Conservation (phyloP, 1,140 invertebrate species). For the Acromyrmex echinatior region DNA sequence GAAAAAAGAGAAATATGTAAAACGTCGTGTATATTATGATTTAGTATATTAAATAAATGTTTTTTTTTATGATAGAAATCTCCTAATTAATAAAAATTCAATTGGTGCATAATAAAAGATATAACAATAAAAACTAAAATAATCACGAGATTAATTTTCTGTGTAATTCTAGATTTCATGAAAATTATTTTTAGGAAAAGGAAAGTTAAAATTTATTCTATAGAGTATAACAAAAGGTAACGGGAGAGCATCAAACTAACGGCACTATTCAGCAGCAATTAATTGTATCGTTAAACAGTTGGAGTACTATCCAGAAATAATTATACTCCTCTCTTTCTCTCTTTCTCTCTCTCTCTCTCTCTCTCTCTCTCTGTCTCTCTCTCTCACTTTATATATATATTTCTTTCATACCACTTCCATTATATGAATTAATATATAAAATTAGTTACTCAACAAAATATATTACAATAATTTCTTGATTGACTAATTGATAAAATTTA, state of each 20-base stretch:
- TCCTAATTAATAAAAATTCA: not conserved
- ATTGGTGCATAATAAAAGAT: not conserved
- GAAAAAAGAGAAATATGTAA: not conserved
- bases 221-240: constrained; percentile 5
- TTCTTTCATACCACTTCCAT: not conserved
- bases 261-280: constrained; percentile 34
- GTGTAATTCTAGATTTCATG: not conserved
- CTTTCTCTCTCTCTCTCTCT: constrained; percentile 1
- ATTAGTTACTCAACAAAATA: constrained; percentile 36
- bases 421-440: constrained; percentile 51
- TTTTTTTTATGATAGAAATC: not conserved
- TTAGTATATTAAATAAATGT: not conserved
- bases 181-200: constrained; percentile 20
- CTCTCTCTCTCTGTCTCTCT: constrained; percentile 8
- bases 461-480: constrained; percentile 26
- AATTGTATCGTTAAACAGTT: constrained; percentile 51
- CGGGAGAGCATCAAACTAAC: not conserved
- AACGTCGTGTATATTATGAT: not conserved
- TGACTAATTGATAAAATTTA: not conserved
- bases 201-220: not conserved
- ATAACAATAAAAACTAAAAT: not conserved
- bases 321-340: constrained; percentile 7
- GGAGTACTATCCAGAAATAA: constrained; percentile 16
- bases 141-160: not conserved
- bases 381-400: not conserved